These are phyloP conservation scores for Phortica okadai DNA, from an alignment of 2,888 invertebrate genomes.

Conservation along the genomic window DNA sequence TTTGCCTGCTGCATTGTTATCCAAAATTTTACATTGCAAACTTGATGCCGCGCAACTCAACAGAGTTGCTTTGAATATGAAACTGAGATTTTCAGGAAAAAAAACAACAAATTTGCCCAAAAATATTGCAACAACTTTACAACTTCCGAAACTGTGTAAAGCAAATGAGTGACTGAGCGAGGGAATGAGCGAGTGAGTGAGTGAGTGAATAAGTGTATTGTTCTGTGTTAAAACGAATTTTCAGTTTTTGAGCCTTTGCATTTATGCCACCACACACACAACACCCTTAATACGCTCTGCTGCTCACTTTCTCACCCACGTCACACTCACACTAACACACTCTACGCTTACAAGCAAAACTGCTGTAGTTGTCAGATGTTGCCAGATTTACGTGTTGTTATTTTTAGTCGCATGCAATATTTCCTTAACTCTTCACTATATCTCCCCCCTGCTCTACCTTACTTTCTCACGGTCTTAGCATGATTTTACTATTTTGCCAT, in stretches of 20 bases:
- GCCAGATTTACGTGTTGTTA: constrained; percentile 57
- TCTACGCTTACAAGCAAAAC: constrained; percentile 50
- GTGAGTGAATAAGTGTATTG: background rate
- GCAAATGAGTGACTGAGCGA: background rate
- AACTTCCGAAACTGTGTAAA: background rate
- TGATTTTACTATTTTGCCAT: no score
- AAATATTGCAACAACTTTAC: background rate
- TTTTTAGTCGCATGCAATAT: constrained; percentile 29
- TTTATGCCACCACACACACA: background rate
- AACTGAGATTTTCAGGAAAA: no score
- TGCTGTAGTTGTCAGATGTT: constrained; percentile 66
- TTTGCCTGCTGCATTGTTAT: background rate
- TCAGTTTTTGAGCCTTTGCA: background rate
- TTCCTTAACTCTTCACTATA: background rate
- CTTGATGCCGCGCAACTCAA: background rate
- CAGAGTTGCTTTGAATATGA: no score
- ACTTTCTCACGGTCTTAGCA: background rate
- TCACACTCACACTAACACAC: background rate
- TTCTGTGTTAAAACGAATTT: background rate
- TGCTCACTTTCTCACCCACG: background rate
- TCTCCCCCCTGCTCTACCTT: background rate
- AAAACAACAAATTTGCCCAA: background rate
- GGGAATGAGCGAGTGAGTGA: background rate
- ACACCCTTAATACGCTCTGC: background rate
- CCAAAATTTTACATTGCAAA: background rate